Conservation (phyloP, 1,140 invertebrate genomes). For the Periplaneta americana region DNA sequence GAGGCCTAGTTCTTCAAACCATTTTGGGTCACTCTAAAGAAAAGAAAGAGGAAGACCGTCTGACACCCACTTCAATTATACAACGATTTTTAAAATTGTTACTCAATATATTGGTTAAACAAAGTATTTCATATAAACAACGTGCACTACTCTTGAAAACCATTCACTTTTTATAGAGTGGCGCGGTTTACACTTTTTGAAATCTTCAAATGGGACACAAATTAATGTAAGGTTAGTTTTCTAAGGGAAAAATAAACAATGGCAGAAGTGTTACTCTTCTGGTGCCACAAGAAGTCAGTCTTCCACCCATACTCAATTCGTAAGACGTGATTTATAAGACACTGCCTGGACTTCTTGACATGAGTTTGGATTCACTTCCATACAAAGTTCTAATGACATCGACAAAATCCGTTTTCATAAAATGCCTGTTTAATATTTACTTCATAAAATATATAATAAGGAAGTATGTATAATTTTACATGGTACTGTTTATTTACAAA, state of each 20-base stretch:
- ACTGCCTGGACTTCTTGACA: no score
- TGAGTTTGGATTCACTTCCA: no score
- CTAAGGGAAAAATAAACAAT: not conserved
- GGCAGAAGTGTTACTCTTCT: not conserved
- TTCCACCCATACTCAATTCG: not conserved
- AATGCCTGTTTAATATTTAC: no score
- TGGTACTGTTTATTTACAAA: no score
- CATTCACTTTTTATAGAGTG: not conserved
- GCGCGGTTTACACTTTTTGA: not conserved
- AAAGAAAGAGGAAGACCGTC: no score
- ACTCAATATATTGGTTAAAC: not conserved
- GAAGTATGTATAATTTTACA: no score
- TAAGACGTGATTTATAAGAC: not conserved
- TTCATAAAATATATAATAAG: no score
- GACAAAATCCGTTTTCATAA: no score
- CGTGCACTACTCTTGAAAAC: not conserved
- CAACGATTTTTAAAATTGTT: not conserved
- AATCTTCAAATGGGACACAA: not conserved
- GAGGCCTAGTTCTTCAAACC: no score
- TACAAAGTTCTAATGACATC: no score
- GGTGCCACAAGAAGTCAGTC: not conserved
- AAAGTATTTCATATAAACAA: not conserved
- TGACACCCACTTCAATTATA: not conserved
- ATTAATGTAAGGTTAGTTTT: not conserved
- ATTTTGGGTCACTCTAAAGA: no score